These are phyloP conservation scores for Sprattus sprattus DNA, from an alignment of 2,113 vertebrate genomes.

Conservation along the genomic window DNA sequence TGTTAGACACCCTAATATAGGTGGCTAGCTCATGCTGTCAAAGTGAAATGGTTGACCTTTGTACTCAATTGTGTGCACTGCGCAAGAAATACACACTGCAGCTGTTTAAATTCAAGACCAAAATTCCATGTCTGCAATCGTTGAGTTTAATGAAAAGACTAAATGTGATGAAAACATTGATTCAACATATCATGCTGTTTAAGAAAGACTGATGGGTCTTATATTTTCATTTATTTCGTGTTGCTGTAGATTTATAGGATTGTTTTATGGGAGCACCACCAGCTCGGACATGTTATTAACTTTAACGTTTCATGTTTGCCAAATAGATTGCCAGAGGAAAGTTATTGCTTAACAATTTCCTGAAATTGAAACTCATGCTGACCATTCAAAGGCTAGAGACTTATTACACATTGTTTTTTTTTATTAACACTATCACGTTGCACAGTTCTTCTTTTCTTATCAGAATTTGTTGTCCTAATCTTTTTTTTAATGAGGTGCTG, in stretches of 20 bases:
- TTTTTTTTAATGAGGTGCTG: neutral
- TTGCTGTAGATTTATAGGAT: too few species aligned
- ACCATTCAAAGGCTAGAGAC: neutral
- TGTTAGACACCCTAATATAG: neutral
- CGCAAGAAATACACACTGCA: neutral
- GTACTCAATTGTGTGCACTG: neutral
- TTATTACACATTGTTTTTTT: neutral
- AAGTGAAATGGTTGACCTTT: neutral
- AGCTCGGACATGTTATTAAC: neutral
- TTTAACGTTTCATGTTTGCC: neutral
- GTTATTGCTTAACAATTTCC: neutral
- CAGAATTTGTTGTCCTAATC: neutral
- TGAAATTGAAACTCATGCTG: neutral
- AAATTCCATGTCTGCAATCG: neutral
- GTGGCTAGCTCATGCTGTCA: neutral
- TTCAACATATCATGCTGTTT: neutral
- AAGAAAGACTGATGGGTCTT: neutral
- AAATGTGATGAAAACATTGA: too few species aligned
- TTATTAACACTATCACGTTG: neutral
- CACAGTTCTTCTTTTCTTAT: neutral
- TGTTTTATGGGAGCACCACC: neutral
- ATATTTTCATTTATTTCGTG: too few species aligned
- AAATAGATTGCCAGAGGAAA: neutral
- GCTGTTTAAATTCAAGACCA: neutral
- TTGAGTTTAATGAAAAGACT: too few species aligned